phyloP scores from a whole-genome alignment of 2,888 invertebrate species.

The Tethea ocularis region DNA sequence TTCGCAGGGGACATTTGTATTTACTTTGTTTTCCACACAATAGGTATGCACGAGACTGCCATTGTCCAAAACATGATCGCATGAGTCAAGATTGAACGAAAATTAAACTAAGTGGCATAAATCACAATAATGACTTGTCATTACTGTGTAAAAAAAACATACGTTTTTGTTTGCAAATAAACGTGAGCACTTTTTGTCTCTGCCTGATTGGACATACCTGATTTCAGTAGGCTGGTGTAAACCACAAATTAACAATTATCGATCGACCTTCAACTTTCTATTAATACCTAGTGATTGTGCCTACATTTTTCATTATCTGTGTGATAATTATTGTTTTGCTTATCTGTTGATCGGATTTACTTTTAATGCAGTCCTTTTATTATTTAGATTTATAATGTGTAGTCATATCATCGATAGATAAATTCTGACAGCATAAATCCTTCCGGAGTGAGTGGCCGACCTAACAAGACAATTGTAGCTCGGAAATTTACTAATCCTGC shows the following conservation, averaged over 20 bases:
- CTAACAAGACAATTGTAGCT: too few species aligned
- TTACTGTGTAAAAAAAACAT: background rate
- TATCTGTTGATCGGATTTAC: background rate
- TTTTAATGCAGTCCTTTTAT: background rate
- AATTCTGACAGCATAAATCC: too few species aligned
- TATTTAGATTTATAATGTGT: background rate
- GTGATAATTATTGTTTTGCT: background rate
- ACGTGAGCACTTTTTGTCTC: background rate
- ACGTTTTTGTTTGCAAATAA: background rate
- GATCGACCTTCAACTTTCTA: conserved; percentile 6
- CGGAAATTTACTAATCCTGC: too few species aligned
- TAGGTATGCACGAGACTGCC: too few species aligned
- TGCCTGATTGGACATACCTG: background rate
- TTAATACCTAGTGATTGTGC: conserved; percentile 5
- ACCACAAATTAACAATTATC: conserved; percentile 1
- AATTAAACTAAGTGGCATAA: background rate
- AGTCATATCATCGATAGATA: too few species aligned
- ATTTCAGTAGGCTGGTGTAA: background rate
- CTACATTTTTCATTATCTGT: conserved; percentile 5
- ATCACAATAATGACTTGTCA: conserved; percentile 2
- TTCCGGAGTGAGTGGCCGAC: too few species aligned
- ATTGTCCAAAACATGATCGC: background rate
- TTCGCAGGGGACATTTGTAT: too few species aligned
- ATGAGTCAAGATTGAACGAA: background rate
- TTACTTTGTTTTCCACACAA: too few species aligned